Evolutionary conservation across 2,113 vertebrate genomes (phyloP), one percentile per base, ranked within the genome.

Genomic region (Stictonetta naevosa): DNA sequence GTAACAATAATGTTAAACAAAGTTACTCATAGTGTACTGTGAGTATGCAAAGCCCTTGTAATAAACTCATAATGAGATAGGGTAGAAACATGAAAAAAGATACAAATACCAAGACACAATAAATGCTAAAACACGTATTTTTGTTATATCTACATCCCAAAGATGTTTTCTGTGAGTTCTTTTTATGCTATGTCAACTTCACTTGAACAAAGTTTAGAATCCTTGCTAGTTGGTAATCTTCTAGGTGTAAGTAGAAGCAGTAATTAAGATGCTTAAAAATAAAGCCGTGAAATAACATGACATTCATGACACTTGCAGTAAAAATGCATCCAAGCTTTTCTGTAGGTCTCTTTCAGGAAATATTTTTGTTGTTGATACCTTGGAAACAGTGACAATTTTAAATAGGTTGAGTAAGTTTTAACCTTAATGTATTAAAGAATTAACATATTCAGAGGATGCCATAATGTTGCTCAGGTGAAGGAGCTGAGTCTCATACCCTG

Each of bases 221-320:
- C 4, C 0, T 0, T 92, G 88, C 82, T 31, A 59, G 59, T n/a
- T 77, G 55, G 15, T 91, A 91, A 94, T 87, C 40, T 80, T 60
- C 22, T 58, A 85, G 53, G 29, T 26, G 23, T 69, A 63, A 80
- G 72, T 4, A 55, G 72, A 66, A 63, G 44, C 1, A 0, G 63
- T 77, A 93, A 88, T 73, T 92, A 90, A 87, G 74, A 53, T 88
- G 77, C 86, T 95, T 91, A 91, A 77, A 64, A n/a, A 62, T 53
- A 87, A 93, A 96, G 79, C 90, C 68, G 46, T 31, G 56, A 82
- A 91, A 31, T 88, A 80, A 92, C 87, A 84, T 66, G 91, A 81
- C 81, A 56, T 36, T 33, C 11, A 11, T 64, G 81, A 93, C 81
- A 79, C 34, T 52, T 50, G 17, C n/a, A 50, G 8, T 31, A 33